Conservation (phyloP, 2,113 vertebrate genomes). For the Gorsachius goisagi region DNA sequence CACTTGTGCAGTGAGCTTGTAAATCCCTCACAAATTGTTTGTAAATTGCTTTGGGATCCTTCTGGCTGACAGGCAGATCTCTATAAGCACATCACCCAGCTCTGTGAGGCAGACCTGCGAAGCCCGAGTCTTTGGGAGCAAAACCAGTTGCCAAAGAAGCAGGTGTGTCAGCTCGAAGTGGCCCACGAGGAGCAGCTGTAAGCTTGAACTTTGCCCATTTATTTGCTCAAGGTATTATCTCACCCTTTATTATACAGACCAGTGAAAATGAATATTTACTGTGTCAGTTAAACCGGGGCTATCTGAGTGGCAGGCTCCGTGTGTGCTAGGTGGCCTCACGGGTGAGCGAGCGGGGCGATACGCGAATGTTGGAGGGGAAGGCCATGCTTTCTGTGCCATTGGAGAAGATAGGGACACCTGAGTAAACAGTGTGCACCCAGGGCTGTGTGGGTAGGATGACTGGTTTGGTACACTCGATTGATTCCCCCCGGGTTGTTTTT, state of each 20-base stretch:
- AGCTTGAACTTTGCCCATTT: constrained; percentile 63
- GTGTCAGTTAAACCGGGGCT: background rate
- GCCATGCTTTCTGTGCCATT: background rate
- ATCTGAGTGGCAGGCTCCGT: background rate
- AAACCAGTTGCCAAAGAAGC: constrained; percentile 37
- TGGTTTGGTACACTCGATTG: background rate
- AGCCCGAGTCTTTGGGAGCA: constrained; percentile 11
- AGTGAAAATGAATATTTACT: constrained; percentile 20
- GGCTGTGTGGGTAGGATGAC: background rate
- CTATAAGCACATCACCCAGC: background rate
- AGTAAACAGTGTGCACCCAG: background rate
- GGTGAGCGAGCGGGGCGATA: background rate
- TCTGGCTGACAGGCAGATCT: background rate
- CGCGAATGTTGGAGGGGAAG: accelerated
- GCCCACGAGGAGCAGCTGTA: constrained; percentile 51
- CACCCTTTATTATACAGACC: constrained; percentile 8
- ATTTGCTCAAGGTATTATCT: constrained; percentile 69
- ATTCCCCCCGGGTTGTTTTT: background rate
- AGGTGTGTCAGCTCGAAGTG: constrained; percentile 56
- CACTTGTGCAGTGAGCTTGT: background rate
- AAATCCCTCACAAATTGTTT: background rate
- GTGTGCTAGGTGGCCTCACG: background rate
- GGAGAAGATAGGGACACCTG: background rate
- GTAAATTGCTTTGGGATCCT: background rate
- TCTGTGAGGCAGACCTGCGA: background rate